Percentiles rank a stretch among this genome's conserved stretches.
Evolutionary conservation across 1,140 invertebrate species (phyloP).

Genomic region (Caenorhabditis brenneri): DNA sequence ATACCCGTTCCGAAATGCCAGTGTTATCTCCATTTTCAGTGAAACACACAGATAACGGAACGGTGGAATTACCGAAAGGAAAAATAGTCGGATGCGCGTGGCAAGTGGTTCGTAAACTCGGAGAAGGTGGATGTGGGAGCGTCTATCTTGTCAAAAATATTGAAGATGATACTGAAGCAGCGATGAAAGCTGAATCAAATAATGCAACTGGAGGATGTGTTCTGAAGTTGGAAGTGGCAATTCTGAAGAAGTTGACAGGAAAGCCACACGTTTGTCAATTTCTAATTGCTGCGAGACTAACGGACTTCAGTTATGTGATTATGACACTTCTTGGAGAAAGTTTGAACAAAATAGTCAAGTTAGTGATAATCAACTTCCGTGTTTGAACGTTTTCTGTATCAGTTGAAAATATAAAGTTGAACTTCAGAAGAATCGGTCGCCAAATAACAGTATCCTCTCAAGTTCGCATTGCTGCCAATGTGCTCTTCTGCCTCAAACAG

Average conservation of each 20-base stretch:
- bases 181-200: conserved; percentile 57
- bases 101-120: conserved; percentile 57
- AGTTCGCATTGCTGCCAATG: conserved; percentile 60
- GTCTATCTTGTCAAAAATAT: conserved; percentile 59
- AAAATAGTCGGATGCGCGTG: conserved; percentile 53
- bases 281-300: conserved; percentile 44
- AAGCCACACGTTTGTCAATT: conserved; percentile 51
- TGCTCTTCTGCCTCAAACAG: conserved; percentile 61
- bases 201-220: conserved; percentile 51
- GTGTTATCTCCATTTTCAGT: neutral
- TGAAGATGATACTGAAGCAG: conserved; percentile 30
- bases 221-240: conserved; percentile 53
- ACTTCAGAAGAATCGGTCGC: conserved; percentile 37
- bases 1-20: neutral
- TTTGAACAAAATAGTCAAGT: conserved; percentile 54
- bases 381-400: too few species aligned
- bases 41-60: conserved; percentile 46
- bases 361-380: neutral
- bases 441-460: conserved; percentile 56
- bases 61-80: conserved; percentile 52
- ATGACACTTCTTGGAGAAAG: conserved; percentile 63
- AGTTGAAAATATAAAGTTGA: neutral
- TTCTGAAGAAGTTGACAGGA: conserved; percentile 32
- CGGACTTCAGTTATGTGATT: conserved; percentile 59
- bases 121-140: conserved; percentile 61